A percentile compares a stretch with the other conserved stretches of the same genome.
phyloP scores from a whole-genome alignment of 2,888 invertebrate genomes.

The Drosophila acutilabella region DNA sequence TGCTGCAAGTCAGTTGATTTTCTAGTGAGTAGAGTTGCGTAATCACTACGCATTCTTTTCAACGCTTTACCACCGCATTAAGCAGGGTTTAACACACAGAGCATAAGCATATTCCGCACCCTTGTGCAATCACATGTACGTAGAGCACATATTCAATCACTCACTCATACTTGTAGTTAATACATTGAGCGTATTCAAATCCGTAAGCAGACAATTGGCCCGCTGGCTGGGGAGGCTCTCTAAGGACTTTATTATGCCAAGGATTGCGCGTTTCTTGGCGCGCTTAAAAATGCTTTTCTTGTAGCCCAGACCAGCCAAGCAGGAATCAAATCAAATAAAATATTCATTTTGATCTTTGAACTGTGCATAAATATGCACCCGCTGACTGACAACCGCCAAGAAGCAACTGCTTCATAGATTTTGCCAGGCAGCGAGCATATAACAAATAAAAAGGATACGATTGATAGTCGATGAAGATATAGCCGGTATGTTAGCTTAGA shows the following conservation, averaged over 20 bases:
- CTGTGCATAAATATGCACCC: slow-evolving; percentile 82
- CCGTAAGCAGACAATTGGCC: slow-evolving; percentile 69
- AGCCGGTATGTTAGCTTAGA: background rate
- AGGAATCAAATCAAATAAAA: slow-evolving; percentile 83
- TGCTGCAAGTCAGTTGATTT: background rate
- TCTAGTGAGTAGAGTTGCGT: background rate
- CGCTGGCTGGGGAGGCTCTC: slow-evolving; percentile 50
- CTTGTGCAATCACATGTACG: slow-evolving; percentile 12
- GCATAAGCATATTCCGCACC: slow-evolving; percentile 13
- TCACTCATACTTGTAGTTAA: slow-evolving; percentile 11
- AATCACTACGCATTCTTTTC: slow-evolving; percentile 14
- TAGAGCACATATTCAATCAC: slow-evolving; percentile 46
- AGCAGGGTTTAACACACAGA: slow-evolving; percentile 25
- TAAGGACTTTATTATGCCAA: slow-evolving; percentile 75
- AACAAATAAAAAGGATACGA: background rate
- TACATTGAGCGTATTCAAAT: slow-evolving; percentile 42
- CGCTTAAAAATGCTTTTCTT: slow-evolving; percentile 82
- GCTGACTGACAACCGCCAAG: slow-evolving; percentile 36
- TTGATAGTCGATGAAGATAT: background rate
- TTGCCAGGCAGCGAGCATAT: slow-evolving; percentile 31
- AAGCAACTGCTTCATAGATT: slow-evolving; percentile 43
- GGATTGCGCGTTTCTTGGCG: slow-evolving; percentile 59
- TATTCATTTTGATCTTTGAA: slow-evolving; percentile 85
- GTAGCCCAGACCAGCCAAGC: slow-evolving; percentile 60
- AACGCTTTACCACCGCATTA: slow-evolving; percentile 37